Evolutionary conservation across 1,140 invertebrate genomes (phyloP).

Genomic region (Brachystomella parvula): DNA sequence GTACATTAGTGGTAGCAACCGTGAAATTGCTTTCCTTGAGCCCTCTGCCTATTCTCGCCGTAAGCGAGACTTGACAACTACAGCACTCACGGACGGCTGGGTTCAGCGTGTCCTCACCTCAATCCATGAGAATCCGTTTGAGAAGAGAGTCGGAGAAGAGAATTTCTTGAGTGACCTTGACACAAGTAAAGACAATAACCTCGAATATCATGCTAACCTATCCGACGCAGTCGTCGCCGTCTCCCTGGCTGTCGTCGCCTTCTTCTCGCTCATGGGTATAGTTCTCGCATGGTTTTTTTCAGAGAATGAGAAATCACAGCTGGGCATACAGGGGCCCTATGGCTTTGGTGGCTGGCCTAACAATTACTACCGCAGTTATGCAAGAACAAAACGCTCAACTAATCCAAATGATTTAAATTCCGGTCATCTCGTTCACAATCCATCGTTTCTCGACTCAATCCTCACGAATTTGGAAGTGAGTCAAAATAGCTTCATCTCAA

Average conservation of each 20-base stretch:
- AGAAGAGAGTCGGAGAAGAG: background rate
- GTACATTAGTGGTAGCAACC: conserved; percentile 35
- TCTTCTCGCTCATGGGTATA: conserved; percentile 17
- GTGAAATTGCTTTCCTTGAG: conserved; percentile 38
- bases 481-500: conserved; percentile 41
- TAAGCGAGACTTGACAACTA: conserved; percentile 27
- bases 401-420: conserved; percentile 15
- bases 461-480: conserved; percentile 51
- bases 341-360: conserved; percentile 12
- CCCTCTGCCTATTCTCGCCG: conserved; percentile 32
- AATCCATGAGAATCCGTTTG: conserved; percentile 34
- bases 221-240: conserved; percentile 12
- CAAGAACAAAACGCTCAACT: conserved; percentile 4
- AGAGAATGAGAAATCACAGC: conserved; percentile 12
- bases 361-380: background rate
- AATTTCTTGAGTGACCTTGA: background rate
- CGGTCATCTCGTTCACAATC: conserved; percentile 13
- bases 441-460: conserved; percentile 45
- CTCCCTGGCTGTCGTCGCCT: conserved; percentile 13
- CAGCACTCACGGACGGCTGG: conserved; percentile 29
- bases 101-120: conserved; percentile 29
- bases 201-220: conserved; percentile 11
- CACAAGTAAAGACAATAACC: conserved; percentile 16
- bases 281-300: conserved; percentile 20
- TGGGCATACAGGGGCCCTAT: conserved; percentile 4